Percentiles rank a stretch among this genome's conserved stretches.
These are phyloP conservation scores for Drosophila subquinaria DNA, from an alignment of 2,888 invertebrate genomes.

Conservation along the genomic window DNA sequence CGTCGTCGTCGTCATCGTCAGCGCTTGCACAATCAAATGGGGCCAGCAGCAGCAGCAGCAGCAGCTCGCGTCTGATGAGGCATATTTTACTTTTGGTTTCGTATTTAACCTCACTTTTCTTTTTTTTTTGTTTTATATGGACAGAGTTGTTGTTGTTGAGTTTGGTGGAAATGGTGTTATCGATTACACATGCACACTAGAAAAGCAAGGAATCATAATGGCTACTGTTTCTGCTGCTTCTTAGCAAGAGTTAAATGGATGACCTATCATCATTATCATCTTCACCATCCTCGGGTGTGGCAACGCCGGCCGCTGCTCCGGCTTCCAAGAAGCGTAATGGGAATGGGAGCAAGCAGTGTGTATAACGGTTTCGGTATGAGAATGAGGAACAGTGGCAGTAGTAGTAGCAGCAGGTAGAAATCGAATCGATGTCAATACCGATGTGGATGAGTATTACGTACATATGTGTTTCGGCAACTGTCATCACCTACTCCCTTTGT, in stretches of 20 bases:
- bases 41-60: conserved; percentile 53
- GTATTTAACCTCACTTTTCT: conserved; percentile 69
- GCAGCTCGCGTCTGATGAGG: conserved; percentile 57
- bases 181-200: conserved; percentile 43
- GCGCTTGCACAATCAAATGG: conserved; percentile 70
- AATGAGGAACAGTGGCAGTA: conserved; percentile 15
- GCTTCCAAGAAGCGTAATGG: conserved; percentile 8
- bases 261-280: conserved; percentile 25
- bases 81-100: conserved; percentile 68
- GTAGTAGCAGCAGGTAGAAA: conserved; percentile 42
- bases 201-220: background rate
- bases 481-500: conserved; percentile 11
- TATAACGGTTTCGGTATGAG: conserved; percentile 52
- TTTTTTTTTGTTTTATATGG: conserved; percentile 11
- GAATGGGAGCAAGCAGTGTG: conserved; percentile 48
- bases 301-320: conserved; percentile 34
- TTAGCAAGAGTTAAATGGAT: conserved; percentile 31
- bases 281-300: conserved; percentile 53
- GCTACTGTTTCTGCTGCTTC: conserved; percentile 7
- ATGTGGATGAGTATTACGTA: conserved; percentile 14
- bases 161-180: conserved; percentile 44
- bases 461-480: conserved; percentile 21
- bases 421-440: conserved; percentile 29
- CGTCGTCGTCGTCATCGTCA: conserved; percentile 53
- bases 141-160: conserved; percentile 15